A percentile compares a stretch with the other conserved stretches of the same genome.
Conservation (phyloP, 2,888 invertebrate genomes). For the Amphipyra tragopoginis region DNA sequence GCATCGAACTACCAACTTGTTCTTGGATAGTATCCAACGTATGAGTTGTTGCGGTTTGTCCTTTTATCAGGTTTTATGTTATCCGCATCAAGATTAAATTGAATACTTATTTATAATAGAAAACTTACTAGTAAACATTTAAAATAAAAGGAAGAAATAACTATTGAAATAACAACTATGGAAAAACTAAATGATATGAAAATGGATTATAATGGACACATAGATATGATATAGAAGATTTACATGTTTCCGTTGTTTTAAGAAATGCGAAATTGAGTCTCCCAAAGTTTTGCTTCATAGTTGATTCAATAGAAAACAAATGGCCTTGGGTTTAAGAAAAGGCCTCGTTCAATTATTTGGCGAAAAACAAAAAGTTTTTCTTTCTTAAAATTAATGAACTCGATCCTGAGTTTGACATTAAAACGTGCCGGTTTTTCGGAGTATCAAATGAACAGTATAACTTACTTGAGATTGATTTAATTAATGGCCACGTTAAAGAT, state of each 20-base stretch:
- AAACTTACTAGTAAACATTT: not conserved
- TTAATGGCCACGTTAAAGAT: conserved; percentile 14
- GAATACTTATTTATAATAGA: not conserved
- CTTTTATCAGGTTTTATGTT: conserved; percentile 17
- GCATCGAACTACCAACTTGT: conserved; percentile 23
- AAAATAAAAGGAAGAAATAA: too few relatives aligned
- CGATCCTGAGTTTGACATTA: conserved; percentile 65
- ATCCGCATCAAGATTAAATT: not conserved
- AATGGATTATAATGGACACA: too few relatives aligned
- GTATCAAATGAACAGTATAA: conserved; percentile 50
- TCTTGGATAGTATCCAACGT: conserved; percentile 45
- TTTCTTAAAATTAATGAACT: conserved; percentile 67
- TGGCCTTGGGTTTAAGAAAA: conserved; percentile 48
- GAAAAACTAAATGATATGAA: too few relatives aligned
- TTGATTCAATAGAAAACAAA: conserved; percentile 44
- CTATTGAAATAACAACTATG: too few relatives aligned
- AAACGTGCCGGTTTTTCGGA: conserved; percentile 41
- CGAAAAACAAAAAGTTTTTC: conserved; percentile 62
- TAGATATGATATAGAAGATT: too few relatives aligned
- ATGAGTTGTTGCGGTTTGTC: conserved; percentile 12
- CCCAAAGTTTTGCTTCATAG: conserved; percentile 30
- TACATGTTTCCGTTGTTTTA: too few relatives aligned
- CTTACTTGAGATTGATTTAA: conserved; percentile 27
- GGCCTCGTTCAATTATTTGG: conserved; percentile 60
- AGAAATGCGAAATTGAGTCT: conserved; percentile 3